A percentile compares a stretch with the other conserved stretches of the same genome.
phyloP scores from a whole-genome alignment of 1,140 invertebrate genomes.

The Tetragonula clypearis region DNA sequence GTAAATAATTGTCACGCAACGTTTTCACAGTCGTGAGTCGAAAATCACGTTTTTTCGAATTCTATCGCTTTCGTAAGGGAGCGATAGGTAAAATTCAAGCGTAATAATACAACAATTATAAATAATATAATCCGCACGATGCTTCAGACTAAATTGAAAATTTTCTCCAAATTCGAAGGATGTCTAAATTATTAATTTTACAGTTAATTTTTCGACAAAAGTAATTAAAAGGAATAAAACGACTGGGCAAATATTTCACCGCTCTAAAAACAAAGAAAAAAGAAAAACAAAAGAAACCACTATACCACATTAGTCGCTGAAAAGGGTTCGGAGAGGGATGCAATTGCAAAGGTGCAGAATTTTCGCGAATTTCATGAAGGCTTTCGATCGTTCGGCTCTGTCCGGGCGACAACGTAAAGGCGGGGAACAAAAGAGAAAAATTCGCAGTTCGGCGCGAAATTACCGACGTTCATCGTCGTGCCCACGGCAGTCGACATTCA shows the following conservation, averaged over 20 bases:
- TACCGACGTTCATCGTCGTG: neutral
- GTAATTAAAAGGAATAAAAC: neutral
- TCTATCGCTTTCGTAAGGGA: no score
- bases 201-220: no score
- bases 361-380: neutral
- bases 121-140: no score
- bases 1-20: no score
- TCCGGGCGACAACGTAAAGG: neutral
- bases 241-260: neutral
- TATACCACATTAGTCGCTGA: neutral
- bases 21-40: no score
- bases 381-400: neutral
- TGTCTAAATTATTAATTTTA: no score
- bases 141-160: no score
- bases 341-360: neutral
- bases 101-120: no score
- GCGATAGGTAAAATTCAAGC: no score
- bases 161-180: no score
- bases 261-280: neutral
- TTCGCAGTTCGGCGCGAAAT: conserved; percentile 4
- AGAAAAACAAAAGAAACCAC: neutral
- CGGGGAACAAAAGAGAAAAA: conserved; percentile 11
- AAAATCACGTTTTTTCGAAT: no score
- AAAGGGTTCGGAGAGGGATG: neutral
- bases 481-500: neutral